phyloP scores from a whole-genome alignment of 1,140 invertebrate species.

The Hesperophylax magnus region DNA sequence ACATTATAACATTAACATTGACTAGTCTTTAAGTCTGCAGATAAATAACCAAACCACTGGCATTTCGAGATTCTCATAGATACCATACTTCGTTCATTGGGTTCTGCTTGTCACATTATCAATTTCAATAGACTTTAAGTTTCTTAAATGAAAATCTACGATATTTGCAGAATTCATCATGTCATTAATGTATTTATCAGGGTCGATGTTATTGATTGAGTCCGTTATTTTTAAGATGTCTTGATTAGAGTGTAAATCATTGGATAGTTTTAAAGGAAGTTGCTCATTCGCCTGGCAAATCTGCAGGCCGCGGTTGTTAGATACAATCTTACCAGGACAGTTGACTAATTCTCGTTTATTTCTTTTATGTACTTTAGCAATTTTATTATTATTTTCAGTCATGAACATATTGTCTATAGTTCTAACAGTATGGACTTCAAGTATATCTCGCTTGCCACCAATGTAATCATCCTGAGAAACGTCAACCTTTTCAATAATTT shows the following conservation, averaged over 20 bases:
- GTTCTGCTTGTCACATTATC: background rate
- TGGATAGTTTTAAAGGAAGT: background rate
- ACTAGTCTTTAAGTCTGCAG: background rate
- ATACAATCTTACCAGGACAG: slow-evolving; percentile 60
- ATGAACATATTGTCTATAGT: background rate
- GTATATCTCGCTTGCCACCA: slow-evolving; percentile 50
- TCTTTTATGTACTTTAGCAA: slow-evolving; percentile 47
- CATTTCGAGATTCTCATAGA: slow-evolving; percentile 3
- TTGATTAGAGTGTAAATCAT: background rate
- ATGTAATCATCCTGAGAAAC: slow-evolving; percentile 39
- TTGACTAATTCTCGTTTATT: slow-evolving; percentile 65
- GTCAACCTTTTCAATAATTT: slow-evolving; percentile 7
- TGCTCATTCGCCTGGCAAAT: slow-evolving; percentile 59
- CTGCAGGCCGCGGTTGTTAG: slow-evolving; percentile 62
- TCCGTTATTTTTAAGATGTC: slow-evolving; percentile 20
- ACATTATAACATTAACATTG: background rate
- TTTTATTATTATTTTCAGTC: slow-evolving; percentile 18
- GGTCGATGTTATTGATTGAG: slow-evolving; percentile 3
- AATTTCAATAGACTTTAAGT: slow-evolving; percentile 15
- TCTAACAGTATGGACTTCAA: slow-evolving; percentile 30
- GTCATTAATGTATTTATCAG: background rate
- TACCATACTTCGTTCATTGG: background rate
- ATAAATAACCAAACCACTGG: background rate
- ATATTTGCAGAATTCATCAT: slow-evolving; percentile 35
- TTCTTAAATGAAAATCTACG: slow-evolving; percentile 26